Evolutionary conservation across 2,888 invertebrate species (phyloP), one percentile per base, ranked within the genome.

Genomic region (Dasysyrphus tricinctus): DNA sequence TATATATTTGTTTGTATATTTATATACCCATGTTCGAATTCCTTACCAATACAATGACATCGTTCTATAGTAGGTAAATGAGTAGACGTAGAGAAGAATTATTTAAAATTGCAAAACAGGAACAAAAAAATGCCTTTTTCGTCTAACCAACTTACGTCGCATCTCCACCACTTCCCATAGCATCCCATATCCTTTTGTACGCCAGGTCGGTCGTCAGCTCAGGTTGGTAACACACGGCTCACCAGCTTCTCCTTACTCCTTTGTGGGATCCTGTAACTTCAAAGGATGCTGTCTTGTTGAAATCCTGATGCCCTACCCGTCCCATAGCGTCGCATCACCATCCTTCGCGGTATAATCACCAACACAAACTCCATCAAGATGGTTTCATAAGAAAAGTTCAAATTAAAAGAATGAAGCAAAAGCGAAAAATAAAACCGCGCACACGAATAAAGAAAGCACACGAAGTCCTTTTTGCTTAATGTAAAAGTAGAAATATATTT

Each of bases 311-410:
- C 77, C 63, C 73, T 61, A 54, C 81, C 67, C 51, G 9, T 37
- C 39, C n/a, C 51, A 5, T 34, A 34, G 34, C 47, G 9, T 14
- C 29, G 16, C 39, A 6, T 19, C 47, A 0, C 39, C 54, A 51
- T n/a, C n/a, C 54, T 37, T 24, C 59, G 59, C 74, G 78, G 82
- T 79, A 86, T 86, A 86, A 86, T 86, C 86, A 86, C 86, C 82
- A 86, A 86, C 86, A 86, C 86, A 79, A 86, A 82, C 86, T 82
- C 79, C 82, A 82, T 82, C 86, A 79, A 86, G 78, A 86, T 82
- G 86, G 82, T 86, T 86, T 82, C 86, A 82, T 78, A 79, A 82
- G 79, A 79, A 86, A 82, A 86, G 78, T 86, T 86, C 86, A 75
- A 86, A 86, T 86, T 86, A 86, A 86, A 78, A 86, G 78, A 75